Evolutionary conservation across 2,888 invertebrate species (phyloP).

Genomic region (Lymantria dispar): DNA sequence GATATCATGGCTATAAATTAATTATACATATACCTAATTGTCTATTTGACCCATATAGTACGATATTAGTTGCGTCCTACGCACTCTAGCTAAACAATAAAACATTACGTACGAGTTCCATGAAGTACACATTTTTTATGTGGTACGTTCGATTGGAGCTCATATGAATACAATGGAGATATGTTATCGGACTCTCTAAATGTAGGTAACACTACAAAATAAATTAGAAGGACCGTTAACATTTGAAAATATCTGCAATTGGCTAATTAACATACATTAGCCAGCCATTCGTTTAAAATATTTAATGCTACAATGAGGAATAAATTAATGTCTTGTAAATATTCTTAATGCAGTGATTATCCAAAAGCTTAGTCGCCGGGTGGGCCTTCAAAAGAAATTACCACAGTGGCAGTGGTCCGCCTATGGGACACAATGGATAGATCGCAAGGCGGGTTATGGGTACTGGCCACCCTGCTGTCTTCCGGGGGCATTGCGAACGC

Average conservation of each 20-base stretch:
- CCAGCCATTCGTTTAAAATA: no score
- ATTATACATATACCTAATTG: conserved; percentile 16
- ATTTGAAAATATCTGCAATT: neutral
- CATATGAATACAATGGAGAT: conserved; percentile 67
- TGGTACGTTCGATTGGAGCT: conserved; percentile 51
- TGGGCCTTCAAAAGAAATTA: no score
- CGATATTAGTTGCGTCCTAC: conserved; percentile 46
- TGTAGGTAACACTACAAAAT: conserved; percentile 32
- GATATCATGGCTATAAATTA: conserved; percentile 1
- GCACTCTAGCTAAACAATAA: conserved; percentile 53
- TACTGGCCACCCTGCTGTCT: no score
- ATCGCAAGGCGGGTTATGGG: no score
- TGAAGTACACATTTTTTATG: conserved; percentile 46
- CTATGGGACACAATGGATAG: no score
- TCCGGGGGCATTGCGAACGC: no score
- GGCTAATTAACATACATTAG: neutral
- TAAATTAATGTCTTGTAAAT: no score
- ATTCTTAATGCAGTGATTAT: no score
- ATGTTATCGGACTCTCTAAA: conserved; percentile 41
- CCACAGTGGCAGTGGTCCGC: no score
- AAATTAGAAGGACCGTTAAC: conserved; percentile 41
- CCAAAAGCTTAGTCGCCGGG: no score
- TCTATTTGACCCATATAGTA: conserved; percentile 47
- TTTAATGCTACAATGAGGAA: no score
- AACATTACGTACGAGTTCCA: conserved; percentile 46